Evolutionary conservation across 2,888 invertebrate species (phyloP), one percentile per base, ranked within the genome.

Genomic region (Chrysolina americana): DNA sequence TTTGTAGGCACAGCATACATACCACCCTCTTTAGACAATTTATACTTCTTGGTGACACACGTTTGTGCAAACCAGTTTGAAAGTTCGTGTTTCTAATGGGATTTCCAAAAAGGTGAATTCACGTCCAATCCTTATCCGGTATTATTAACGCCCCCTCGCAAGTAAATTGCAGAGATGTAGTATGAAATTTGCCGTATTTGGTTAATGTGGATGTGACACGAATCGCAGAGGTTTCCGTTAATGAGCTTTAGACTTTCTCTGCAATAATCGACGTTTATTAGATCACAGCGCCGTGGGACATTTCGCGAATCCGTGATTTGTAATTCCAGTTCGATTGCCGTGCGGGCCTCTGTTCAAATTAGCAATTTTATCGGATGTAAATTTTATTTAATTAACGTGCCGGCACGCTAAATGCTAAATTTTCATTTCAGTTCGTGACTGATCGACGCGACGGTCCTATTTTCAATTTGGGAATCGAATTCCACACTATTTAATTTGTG

Each of bases 221-320:
- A 59, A 59, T 28, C 17, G n/a, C 59, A 56, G 28, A 28, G 1
- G 28, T 28, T 59, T 36, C 17, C 28, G 23, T 59, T 59, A 59
- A 59, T 59, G 59, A 59, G 28, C 36, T 36, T 17, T 36, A 0
- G 59, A 28, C 28, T 59, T n/a, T 28, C 59, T 59, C 59, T 8
- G 59, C n/a, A 59, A 59, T 59, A 36, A 59, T 59, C 36, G 28
- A 6, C 59, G 36, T 59, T 59, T 59, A 59, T 59, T 23, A 28
- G 28, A 59, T 59, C 59, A 36, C 59, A 59, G 15, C 36, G 59
- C 59, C 59, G 36, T 28, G 28, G 59, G 23, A 59, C 59, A 53
- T 70, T 65, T 65, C 65, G 65, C 9, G 21, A 66, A 62, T 47
- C 56, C 28, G 59, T 59, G 59, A 71, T 71, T 71, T 71, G 71